These are phyloP conservation scores for Tridacna crocea DNA, from an alignment of 2,888 invertebrate species.

Conservation along the genomic window DNA sequence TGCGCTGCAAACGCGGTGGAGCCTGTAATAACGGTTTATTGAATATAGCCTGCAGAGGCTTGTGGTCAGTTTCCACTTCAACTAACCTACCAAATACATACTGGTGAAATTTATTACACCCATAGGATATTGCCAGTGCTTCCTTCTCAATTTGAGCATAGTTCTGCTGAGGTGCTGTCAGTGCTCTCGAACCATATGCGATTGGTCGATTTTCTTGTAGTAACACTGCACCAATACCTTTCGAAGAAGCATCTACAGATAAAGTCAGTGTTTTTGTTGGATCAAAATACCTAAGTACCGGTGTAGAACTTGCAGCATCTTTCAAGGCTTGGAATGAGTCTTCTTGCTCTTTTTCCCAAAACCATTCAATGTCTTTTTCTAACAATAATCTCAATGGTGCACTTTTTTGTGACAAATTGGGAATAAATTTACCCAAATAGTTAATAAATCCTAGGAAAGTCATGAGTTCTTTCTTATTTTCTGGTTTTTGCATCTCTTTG, in stretches of 20 bases:
- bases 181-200: slow-evolving; percentile 37
- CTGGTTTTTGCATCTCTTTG: slow-evolving; percentile 25
- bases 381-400: slow-evolving; percentile 59
- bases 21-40: no score
- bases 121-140: slow-evolving; percentile 27
- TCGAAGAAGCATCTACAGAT: slow-evolving; percentile 61
- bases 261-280: slow-evolving; percentile 33
- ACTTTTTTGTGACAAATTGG: slow-evolving; percentile 46
- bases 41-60: no score
- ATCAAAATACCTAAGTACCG: slow-evolving; percentile 55
- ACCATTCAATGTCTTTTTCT: slow-evolving; percentile 34
- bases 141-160: slow-evolving; percentile 42
- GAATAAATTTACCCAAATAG: slow-evolving; percentile 54
- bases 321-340: slow-evolving; percentile 60
- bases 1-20: no score
- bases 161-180: slow-evolving; percentile 23
- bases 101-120: slow-evolving; percentile 26
- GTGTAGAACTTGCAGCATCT: slow-evolving; percentile 41
- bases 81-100: not conserved
- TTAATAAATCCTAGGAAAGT: slow-evolving; percentile 59
- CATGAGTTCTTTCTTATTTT: slow-evolving; percentile 34
- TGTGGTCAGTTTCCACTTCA: no score
- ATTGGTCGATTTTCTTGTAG: slow-evolving; percentile 54
- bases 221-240: slow-evolving; percentile 63
- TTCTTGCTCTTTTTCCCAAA: slow-evolving; percentile 50